A percentile compares a stretch with the other conserved stretches of the same genome.
Conservation (phyloP, 2,113 vertebrate species). For the Apteryx mantelli region DNA sequence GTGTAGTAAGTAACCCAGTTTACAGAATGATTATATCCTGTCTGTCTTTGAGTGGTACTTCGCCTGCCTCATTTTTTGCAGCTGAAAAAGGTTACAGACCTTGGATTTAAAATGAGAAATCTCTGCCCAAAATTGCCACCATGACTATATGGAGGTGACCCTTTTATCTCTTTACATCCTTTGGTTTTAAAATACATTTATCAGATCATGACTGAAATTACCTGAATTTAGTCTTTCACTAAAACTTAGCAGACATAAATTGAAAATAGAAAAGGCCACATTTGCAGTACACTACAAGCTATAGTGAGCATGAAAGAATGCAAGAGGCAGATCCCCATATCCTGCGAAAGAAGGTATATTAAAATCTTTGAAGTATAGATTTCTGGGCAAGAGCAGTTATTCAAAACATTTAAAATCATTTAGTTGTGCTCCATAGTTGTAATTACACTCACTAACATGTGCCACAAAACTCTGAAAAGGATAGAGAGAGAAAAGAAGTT, state of each 20-base stretch:
- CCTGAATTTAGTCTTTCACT: background rate
- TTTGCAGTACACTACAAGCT: background rate
- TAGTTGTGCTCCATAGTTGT: background rate
- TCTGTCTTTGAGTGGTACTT: slow-evolving; percentile 5
- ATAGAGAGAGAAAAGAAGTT: background rate
- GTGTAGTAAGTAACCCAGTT: slow-evolving; percentile 2
- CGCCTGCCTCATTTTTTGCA: slow-evolving; percentile 10
- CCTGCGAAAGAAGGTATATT: background rate
- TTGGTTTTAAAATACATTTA: background rate
- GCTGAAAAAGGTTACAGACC: background rate
- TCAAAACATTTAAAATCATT: background rate
- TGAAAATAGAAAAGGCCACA: background rate
- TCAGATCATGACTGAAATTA: background rate
- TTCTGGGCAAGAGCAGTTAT: background rate
- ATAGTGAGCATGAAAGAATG: background rate
- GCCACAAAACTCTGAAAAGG: background rate
- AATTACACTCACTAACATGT: background rate
- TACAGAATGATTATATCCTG: background rate
- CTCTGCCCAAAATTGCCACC: background rate
- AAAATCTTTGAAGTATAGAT: background rate
- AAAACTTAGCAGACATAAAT: background rate
- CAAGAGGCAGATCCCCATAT: background rate
- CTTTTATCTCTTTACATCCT: background rate
- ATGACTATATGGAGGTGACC: background rate
- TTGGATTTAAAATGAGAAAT: background rate